Base-by-base conservation (phyloP, 2,888 invertebrate species). In the Willowsia nigromaculata region DNA sequence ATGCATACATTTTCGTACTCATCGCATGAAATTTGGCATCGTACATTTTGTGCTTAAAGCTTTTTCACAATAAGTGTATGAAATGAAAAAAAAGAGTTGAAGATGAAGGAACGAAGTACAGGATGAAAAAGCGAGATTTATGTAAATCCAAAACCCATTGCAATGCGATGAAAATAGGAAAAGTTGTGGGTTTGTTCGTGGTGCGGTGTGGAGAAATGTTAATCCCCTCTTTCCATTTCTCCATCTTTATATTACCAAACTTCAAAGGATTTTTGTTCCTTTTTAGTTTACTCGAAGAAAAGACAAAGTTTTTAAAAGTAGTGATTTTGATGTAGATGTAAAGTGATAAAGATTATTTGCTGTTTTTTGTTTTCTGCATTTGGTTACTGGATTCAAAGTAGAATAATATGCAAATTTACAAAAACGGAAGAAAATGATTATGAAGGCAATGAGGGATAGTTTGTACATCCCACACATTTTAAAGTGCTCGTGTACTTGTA, bases 81-180 rank as follows among this genome's bases (percentile, higher is more conserved):
- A 68, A 33, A 68, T 68, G 37, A 68, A 68, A 30, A 30, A 37
- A 68, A 56, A 74, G 33, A n/a, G n/a, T n/a, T n/a, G 74, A 62
- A 80, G 33, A 59, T 43, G 43, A 50, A 27, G 30, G n/a, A 15
- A 68, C 53, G 53, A 27, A 11, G 59, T 2, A n/a, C 22, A 84
- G 25, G 62, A 80, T 18, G 83, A 68, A 43, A 86, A 83, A 22
- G 82, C 62, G 82, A 83, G 88, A 88, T 88, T 88, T 88, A 88
- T 88, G 88, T 76, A 88, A 88, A 88, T 88, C 86, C 56, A 62
- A 81, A 80, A 87, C 53, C 65, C 83, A 87, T 81, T 87, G 87
- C 71, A 87, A 82, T 81, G 47, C 81, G 37, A 81, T 71, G 40
- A 53, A 87, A 78, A 78, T 50, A 65, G 33, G 33, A 83, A 83